These are phyloP conservation scores for Elephantulus edwardii DNA, from an alignment of 2,113 vertebrate species.

Conservation along the genomic window DNA sequence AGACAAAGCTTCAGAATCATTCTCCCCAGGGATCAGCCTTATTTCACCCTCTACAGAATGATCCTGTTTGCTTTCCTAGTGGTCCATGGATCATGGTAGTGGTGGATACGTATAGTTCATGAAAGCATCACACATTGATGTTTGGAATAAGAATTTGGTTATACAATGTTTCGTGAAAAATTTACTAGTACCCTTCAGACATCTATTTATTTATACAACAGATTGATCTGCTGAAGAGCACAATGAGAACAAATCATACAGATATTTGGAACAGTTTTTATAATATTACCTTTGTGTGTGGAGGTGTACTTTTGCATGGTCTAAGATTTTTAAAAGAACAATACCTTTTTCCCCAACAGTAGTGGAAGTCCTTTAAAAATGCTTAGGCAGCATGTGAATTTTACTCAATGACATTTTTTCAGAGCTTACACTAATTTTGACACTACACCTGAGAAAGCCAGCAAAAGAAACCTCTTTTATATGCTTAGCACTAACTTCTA, in stretches of 20 bases:
- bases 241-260: background rate
- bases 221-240: background rate
- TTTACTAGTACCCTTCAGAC: background rate
- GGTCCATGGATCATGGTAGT: background rate
- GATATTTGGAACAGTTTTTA: background rate
- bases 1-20: no score
- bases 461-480: background rate
- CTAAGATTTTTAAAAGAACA: no score
- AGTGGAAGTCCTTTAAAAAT: background rate
- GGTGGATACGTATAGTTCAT: background rate
- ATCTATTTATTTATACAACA: background rate
- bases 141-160: background rate
- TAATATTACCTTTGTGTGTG: background rate
- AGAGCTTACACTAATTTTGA: background rate
- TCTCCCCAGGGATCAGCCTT: no score
- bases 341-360: background rate
- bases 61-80: no score
- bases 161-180: background rate
- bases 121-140: background rate
- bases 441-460: background rate
- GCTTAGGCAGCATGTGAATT: background rate
- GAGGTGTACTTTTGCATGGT: background rate
- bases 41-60: no score
- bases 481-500: background rate
- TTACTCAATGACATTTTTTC: background rate